These are phyloP conservation scores for Rhodinocichla rosea DNA, from an alignment of 2,113 vertebrate species.

Conservation along the genomic window DNA sequence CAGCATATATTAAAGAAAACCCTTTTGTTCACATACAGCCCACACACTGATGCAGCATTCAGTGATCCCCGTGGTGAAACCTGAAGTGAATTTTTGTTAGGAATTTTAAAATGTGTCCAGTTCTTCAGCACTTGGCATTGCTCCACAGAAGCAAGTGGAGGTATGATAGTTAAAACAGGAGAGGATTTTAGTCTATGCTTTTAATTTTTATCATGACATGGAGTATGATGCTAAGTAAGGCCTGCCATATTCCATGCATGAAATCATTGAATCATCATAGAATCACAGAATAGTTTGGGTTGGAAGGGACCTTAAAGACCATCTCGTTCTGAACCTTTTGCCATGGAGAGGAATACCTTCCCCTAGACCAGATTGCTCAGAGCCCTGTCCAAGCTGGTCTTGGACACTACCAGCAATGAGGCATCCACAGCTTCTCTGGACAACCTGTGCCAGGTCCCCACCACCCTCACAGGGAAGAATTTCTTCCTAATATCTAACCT, in stretches of 20 bases:
- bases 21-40: conserved; percentile 41
- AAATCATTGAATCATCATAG: not conserved
- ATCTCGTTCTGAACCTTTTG: not conserved
- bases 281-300: not conserved
- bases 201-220: not conserved
- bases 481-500: not conserved
- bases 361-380: not conserved
- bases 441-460: not conserved
- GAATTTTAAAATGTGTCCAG: not conserved
- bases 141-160: not conserved
- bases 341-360: not conserved
- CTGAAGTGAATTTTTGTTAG: not conserved
- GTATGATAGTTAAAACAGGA: not conserved
- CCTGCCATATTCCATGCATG: not conserved
- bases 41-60: conserved; percentile 34
- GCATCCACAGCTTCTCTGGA: not conserved
- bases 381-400: not conserved
- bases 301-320: not conserved
- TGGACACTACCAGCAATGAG: not conserved
- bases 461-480: not conserved
- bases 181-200: not conserved
- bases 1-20: conserved; percentile 18
- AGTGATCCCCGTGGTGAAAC: not conserved
- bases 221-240: not conserved
- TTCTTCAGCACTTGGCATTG: not conserved